Evolutionary conservation across 1,140 invertebrate species (phyloP).

Genomic region (Teleopsis dalmanni): DNA sequence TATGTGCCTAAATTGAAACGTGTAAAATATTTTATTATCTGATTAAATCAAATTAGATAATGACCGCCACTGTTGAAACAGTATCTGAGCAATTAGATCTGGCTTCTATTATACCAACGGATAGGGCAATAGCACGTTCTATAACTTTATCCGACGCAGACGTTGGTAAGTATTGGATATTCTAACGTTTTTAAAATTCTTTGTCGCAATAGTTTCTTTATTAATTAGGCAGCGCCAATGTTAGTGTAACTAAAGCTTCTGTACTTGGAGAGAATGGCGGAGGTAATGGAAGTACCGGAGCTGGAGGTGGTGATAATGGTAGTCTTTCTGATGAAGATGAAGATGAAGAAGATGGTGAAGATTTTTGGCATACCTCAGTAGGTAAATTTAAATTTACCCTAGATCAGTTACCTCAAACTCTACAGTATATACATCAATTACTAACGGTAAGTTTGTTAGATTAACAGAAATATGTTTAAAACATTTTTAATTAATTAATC

Average conservation of each 20-base stretch:
- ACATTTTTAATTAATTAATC: neutral
- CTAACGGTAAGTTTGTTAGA: constrained; percentile 77
- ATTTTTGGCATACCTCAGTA: constrained; percentile 86
- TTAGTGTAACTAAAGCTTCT: constrained; percentile 39
- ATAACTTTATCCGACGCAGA: constrained; percentile 84
- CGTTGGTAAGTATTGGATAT: constrained; percentile 52
- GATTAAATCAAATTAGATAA: constrained; percentile 52
- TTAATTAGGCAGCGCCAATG: constrained; percentile 30
- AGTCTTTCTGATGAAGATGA: constrained; percentile 55
- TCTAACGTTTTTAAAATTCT: neutral
- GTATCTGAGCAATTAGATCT: constrained; percentile 80
- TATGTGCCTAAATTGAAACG: neutral
- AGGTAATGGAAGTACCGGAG: constrained; percentile 23
- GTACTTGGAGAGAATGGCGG: constrained; percentile 43
- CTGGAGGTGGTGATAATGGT: constrained; percentile 48
- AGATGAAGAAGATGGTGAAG: constrained; percentile 64
- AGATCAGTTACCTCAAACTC: constrained; percentile 82
- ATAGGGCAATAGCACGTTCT: constrained; percentile 75
- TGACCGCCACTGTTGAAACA: constrained; percentile 88
- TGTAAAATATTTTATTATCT: too few relatives aligned
- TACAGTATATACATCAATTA: constrained; percentile 87
- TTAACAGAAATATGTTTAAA: too few relatives aligned
- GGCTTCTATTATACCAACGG: constrained; percentile 71
- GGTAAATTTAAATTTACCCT: constrained; percentile 88
- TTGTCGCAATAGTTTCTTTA: neutral